phyloP scores from a whole-genome alignment of 2,888 invertebrate species.

The Antitype chi region DNA sequence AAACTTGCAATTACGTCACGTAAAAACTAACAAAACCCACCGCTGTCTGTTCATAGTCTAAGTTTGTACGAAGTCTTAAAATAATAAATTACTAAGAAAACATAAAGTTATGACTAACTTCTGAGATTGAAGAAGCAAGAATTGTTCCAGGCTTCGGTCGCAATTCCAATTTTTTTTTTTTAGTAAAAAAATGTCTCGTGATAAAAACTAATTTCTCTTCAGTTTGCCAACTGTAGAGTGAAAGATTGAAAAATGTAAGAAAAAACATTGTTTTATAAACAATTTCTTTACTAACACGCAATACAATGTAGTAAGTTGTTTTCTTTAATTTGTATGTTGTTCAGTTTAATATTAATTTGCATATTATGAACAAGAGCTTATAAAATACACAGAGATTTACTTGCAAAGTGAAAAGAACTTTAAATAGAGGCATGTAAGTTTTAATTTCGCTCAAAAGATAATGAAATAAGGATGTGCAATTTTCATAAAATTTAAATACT shows the following conservation, averaged over 20 bases:
- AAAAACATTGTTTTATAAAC: conserved; percentile 10
- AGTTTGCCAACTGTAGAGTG: conserved; percentile 31
- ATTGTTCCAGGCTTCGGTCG: conserved; percentile 45
- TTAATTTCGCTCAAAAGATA: not conserved
- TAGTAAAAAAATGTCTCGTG: conserved; percentile 21
- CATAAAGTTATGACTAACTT: conserved; percentile 53
- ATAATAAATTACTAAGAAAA: conserved; percentile 61
- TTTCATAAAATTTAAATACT: conserved; percentile 32
- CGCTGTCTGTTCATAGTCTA: conserved; percentile 8
- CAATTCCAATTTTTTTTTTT: conserved; percentile 28
- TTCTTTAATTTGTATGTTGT: conserved; percentile 26
- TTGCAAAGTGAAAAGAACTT: conserved; percentile 19
- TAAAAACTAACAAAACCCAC: conserved; percentile 12
- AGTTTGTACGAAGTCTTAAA: conserved; percentile 37
- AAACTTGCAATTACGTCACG: conserved; percentile 11
- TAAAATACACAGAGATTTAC: conserved; percentile 13
- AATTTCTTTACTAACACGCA: conserved; percentile 38
- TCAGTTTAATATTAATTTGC: conserved; percentile 23
- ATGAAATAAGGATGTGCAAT: conserved; percentile 20
- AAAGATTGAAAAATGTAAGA: conserved; percentile 31
- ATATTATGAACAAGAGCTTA: conserved; percentile 34
- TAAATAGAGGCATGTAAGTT: not conserved
- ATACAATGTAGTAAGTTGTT: conserved; percentile 1
- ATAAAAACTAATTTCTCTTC: conserved; percentile 36
- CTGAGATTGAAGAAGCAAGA: conserved; percentile 38